Percentiles rank a stretch among this genome's conserved stretches.
phyloP scores from a whole-genome alignment of 2,113 vertebrate species.

The Otolemur garnettii region DNA sequence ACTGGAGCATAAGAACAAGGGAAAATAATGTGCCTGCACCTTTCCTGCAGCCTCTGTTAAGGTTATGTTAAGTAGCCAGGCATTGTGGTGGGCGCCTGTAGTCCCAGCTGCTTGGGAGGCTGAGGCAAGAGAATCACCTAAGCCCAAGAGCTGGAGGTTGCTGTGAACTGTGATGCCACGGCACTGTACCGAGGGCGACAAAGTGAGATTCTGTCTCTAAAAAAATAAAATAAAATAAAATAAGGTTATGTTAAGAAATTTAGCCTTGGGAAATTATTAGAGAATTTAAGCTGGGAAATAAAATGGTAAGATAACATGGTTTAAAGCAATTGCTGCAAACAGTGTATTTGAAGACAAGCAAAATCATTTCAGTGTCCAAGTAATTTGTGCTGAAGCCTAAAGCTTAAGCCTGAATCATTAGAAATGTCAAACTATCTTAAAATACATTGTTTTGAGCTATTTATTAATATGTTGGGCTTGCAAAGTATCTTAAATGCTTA shows the following conservation, averaged over 20 bases:
- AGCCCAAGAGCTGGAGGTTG: too few species aligned
- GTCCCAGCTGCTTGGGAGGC: too few species aligned
- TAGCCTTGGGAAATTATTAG: background rate
- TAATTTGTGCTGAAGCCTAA: slow-evolving; percentile 31
- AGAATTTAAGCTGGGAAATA: background rate
- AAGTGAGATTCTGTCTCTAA: too few species aligned
- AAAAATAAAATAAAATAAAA: too few species aligned
- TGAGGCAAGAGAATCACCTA: too few species aligned
- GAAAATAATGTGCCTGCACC: background rate
- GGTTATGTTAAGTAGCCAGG: background rate
- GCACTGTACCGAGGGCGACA: too few species aligned
- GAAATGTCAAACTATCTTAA: slow-evolving; percentile 58
- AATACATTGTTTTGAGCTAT: background rate
- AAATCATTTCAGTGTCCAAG: background rate
- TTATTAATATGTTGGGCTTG: slow-evolving; percentile 47
- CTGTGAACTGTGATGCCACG: too few species aligned
- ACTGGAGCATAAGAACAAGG: accelerated
- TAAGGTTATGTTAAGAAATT: background rate
- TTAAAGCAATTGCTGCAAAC: background rate
- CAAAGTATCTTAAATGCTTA: slow-evolving; percentile 32
- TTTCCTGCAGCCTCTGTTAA: background rate
- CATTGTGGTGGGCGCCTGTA: too few species aligned
- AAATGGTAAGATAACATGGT: background rate
- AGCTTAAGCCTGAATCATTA: background rate
- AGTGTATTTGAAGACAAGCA: background rate